Percentiles rank a stretch among this genome's conserved stretches.
phyloP scores from a whole-genome alignment of 2,113 vertebrate genomes.

The Camarhynchus parvulus region DNA sequence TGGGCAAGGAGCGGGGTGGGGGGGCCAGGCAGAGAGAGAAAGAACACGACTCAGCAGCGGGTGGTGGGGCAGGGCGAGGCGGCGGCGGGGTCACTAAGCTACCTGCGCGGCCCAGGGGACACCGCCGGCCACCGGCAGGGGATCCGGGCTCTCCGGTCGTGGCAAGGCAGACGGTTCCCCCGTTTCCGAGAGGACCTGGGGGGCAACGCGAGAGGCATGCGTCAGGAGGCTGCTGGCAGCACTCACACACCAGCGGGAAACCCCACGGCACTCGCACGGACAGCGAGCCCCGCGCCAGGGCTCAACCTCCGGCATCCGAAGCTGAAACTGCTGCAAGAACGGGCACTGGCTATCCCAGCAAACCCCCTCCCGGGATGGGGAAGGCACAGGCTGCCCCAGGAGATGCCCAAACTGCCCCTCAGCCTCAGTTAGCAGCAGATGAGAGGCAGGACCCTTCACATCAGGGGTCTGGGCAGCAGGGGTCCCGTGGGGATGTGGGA shows the following conservation, averaged over 20 bases:
- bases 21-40: neutral
- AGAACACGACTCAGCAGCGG: slow-evolving; percentile 31
- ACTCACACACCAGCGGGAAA: neutral
- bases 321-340: neutral
- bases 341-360: neutral
- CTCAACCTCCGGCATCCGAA: slow-evolving; percentile 12
- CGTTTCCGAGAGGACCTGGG: slow-evolving; percentile 26
- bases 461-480: neutral
- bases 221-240: slow-evolving; percentile 12
- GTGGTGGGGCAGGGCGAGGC: neutral
- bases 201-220: slow-evolving; percentile 19
- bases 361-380: neutral
- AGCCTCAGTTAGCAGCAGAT: neutral
- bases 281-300: neutral
- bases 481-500: neutral
- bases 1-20: slow-evolving; percentile 64
- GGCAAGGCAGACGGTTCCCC: slow-evolving; percentile 32
- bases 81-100: slow-evolving; percentile 26
- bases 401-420: neutral
- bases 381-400: neutral
- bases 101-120: slow-evolving; percentile 43
- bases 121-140: slow-evolving; percentile 26
- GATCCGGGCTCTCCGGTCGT: slow-evolving; percentile 8
- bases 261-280: neutral
- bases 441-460: neutral